Evolutionary conservation across 2,888 invertebrate species (phyloP), one percentile per base, ranked within the genome.

Genomic region (Saturnia pavonia): DNA sequence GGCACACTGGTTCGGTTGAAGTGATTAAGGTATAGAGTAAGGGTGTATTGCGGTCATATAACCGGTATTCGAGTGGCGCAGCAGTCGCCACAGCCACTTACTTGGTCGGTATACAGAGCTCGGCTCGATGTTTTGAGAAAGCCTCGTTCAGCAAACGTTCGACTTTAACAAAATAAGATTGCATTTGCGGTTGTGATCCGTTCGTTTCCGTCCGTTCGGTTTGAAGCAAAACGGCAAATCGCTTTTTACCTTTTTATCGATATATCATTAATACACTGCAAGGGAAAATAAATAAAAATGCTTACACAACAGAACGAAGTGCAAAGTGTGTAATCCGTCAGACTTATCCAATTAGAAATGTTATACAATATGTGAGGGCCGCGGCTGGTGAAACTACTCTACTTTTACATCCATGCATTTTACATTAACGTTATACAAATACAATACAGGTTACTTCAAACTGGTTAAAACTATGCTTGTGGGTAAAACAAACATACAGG

Each of bases 21-120:
- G 78, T 76, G 78, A 80, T 78, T 82, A 77, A 81, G 82, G 79
- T 81, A 78, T 82, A 78, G 76, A 84, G 86, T 88, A 84, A 84
- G 85, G 90, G 90, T 85, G 87, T 91, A 92, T 91, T 91, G 92
- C 92, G 92, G 93, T 92, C 92, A 91, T 90, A 92, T 92, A 94
- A 94, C 93, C 92, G 93, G 93, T 93, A 94, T 93, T 91, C 87
- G 88, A 90, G 88, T 88, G 88, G 88, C 84, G 83, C 84, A 86
- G 86, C 87, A 85, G 87, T 87, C 86, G 87, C 89, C 87, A 88
- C 85, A 86, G 86, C 88, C 86, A 86, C 85, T 90, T 86, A 86
- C 85, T 90, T 86, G 88, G 87, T 86, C 86, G 84, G 88, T 88
- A 88, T 85, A 84, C 86, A 85, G 77, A 79, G 85, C 82, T 79